Base-by-base conservation (phyloP, 2,888 invertebrate genomes). In the Drosophila glabriapex region DNA sequence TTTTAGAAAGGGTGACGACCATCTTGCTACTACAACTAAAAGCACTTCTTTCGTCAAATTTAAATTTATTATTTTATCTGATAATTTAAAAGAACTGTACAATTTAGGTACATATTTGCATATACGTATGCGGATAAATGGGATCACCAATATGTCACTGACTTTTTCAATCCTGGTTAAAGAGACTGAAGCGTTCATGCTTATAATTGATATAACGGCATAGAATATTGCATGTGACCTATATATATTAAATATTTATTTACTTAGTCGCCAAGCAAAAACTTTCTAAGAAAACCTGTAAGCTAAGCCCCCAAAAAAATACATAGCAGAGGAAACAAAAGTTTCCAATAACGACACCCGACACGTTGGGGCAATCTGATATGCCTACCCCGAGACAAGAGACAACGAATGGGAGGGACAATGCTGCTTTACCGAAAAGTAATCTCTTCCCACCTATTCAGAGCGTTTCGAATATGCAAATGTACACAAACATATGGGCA, bases 161-260 rank as follows among this genome's bases (percentile, higher is more conserved):
- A 43, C 31, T 19, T 10, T 31, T 25, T 31, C 16, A 58, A 58
- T 58, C 29, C 5, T 22, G 6, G 28, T 29, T 56, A 56, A 28
- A 56, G 16, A 41, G 10, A 4, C 12, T 22, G 6, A 29, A 43
- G 6, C 41, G 2, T 58, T 43, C 58, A 29, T 58, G 29, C 41
- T 22, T 10, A 16, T 22, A 43, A 41, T 41, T 41, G 10, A 31
- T 22, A n/a, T 7, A 55, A 28, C 19, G 56, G 10, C 29, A 29
- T 16, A 16, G 29, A 22, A 58, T 58, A 58, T 58, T 43, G 58
- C 58, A 58, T 58, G 58, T 58, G 58, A 58, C 58, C 58, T 31
- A 58, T 43, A 19, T 58, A n/a, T 56, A 19, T 28, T n/a, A 28
- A 56, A 14, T 39, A 39, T 56, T 56, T 56, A 39, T 56, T 56